These are phyloP conservation scores for Fregetta grallaria DNA, from an alignment of 2,113 vertebrate genomes.

Conservation along the genomic window DNA sequence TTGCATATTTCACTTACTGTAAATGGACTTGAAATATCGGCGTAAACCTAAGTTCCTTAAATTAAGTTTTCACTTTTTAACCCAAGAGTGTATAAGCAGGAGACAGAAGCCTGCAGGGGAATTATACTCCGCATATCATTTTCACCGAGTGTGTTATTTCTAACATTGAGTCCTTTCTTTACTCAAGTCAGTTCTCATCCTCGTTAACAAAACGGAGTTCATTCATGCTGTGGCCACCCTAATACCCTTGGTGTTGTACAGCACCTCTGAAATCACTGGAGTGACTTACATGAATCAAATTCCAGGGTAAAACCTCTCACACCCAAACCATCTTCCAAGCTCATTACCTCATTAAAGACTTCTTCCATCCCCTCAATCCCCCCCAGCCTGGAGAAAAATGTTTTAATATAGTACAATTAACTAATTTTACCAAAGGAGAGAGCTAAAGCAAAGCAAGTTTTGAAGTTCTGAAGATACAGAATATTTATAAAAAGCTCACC, in stretches of 20 bases:
- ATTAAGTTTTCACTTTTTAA: conserved; percentile 65
- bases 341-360: background rate
- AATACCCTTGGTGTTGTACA: fast-evolving
- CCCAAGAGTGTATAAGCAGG: conserved; percentile 39
- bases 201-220: background rate
- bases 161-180: background rate
- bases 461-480: background rate
- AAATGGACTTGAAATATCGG: conserved; percentile 53
- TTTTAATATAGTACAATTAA: background rate
- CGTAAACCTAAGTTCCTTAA: conserved; percentile 53
- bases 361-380: background rate
- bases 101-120: conserved; percentile 66
- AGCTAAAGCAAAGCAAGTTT: background rate
- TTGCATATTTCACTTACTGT: conserved; percentile 35
- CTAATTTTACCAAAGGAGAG: background rate
- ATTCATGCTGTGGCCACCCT: background rate
- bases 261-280: background rate
- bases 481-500: background rate
- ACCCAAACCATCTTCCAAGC: background rate
- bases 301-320: background rate
- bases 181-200: conserved; percentile 12
- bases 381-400: background rate
- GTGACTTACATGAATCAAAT: background rate
- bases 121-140: conserved; percentile 63
- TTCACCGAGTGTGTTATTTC: background rate